phyloP scores from a whole-genome alignment of 2,888 invertebrate genomes.

The Drosophila anomelani region DNA sequence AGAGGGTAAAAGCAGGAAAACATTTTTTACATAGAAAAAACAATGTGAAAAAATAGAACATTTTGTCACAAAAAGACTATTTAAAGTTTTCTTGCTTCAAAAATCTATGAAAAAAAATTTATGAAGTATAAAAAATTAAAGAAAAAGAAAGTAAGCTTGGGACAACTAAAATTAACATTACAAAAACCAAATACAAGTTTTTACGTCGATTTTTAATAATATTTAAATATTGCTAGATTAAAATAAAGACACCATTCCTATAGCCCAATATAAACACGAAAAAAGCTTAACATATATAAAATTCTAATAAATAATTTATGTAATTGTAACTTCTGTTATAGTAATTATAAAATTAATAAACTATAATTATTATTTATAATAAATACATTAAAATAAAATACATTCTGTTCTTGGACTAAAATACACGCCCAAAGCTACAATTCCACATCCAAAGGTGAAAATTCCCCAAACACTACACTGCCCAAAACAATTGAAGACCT shows the following conservation, averaged over 20 bases:
- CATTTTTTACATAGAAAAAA: background rate
- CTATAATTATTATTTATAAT: too few species aligned
- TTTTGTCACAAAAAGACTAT: too few species aligned
- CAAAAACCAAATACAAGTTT: too few species aligned
- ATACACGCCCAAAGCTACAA: too few species aligned
- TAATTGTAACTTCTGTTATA: background rate
- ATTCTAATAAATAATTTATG: background rate
- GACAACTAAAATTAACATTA: too few species aligned
- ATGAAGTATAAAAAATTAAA: too few species aligned
- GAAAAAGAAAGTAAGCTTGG: too few species aligned
- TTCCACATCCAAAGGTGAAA: background rate
- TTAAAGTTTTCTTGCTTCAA: too few species aligned
- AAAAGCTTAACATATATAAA: background rate
- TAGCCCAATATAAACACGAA: background rate
- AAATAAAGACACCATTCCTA: too few species aligned
- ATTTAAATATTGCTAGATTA: too few species aligned
- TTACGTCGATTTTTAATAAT: background rate
- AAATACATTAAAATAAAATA: background rate
- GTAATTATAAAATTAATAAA: background rate
- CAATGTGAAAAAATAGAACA: background rate
- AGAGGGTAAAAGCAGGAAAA: background rate
- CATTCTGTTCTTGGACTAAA: background rate
- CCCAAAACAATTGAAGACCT: slow-evolving; percentile 25
- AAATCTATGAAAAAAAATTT: too few species aligned
- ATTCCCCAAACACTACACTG: background rate